Base-by-base conservation (phyloP, 2,113 vertebrate genomes). In the Conger conger region DNA sequence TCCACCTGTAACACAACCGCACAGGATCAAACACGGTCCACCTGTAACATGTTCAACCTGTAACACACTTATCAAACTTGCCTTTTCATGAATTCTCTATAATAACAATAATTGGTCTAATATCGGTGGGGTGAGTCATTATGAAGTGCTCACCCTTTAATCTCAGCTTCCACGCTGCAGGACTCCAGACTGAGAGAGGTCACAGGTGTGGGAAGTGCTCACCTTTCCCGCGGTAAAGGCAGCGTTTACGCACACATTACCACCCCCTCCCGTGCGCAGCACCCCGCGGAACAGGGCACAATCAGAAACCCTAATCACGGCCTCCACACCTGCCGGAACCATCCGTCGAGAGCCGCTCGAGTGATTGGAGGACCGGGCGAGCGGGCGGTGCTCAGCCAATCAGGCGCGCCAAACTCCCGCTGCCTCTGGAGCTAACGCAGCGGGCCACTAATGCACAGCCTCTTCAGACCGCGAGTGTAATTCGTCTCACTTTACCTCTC, bases 21-120 rank as follows among this genome's bases (percentile, higher is more conserved):
- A 8, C 1, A 50, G 45, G 9, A 13, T 13, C 11, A 50, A 42
- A 42, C 4, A 42, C 40, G 3, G n/a, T 9, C 40, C 40, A 42
- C 40, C n/a, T n/a, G n/a, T n/a, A 50, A 50, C 90, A 99, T 96
- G 73, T 99, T 99, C 98, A 97, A 99, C 93, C 98, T 99, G 95
- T 5, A 9, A 42, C 40, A 42, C 40, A 42, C n/a, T n/a, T n/a
- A n/a, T n/a, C n/a, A n/a, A n/a, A n/a, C n/a, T n/a, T n/a, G n/a
- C n/a, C n/a, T n/a, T n/a, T n/a, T n/a, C n/a, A n/a, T n/a, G n/a
- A n/a, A n/a, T n/a, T n/a, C n/a, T n/a, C n/a, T n/a, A n/a, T n/a
- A n/a, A n/a, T n/a, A n/a, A n/a, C n/a, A n/a, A n/a, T n/a, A n/a
- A n/a, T n/a, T n/a, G n/a, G n/a, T n/a, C n/a, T n/a, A n/a, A n/a